Evolutionary conservation across 2,113 vertebrate genomes (phyloP).

Genomic region (Zootoca vivipara): DNA sequence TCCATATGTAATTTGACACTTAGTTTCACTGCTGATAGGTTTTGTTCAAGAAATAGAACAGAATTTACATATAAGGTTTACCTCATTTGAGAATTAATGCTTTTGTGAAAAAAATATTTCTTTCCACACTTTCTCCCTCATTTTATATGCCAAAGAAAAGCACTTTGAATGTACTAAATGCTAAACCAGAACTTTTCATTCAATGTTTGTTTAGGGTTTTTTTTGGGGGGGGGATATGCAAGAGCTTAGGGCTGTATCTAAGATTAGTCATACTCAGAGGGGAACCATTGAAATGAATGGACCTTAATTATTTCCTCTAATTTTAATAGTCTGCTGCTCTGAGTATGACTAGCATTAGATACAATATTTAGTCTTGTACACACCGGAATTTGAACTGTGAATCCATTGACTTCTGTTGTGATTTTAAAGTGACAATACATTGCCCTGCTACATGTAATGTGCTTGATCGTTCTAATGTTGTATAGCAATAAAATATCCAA

Average conservation of each 20-base stretch:
- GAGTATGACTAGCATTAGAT: too few species aligned
- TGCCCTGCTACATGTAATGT: background rate
- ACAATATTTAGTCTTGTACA: background rate
- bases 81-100: background rate
- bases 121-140: background rate
- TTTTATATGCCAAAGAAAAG: background rate
- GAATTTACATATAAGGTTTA: constrained; percentile 15
- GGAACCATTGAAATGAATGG: too few species aligned
- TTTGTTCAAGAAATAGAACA: background rate
- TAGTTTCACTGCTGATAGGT: background rate
- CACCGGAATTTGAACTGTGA: background rate
- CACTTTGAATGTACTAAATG: background rate
- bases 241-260: too few species aligned
- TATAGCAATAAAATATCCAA: background rate
- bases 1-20: background rate
- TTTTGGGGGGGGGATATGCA: too few species aligned
- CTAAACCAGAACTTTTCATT: background rate
- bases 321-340: too few species aligned
- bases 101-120: constrained; percentile 17
- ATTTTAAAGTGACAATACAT: background rate
- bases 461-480: background rate
- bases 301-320: too few species aligned
- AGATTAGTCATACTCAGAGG: too few species aligned
- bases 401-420: background rate
- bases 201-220: too few species aligned